Percentiles rank a stretch among this genome's conserved stretches.
These are phyloP conservation scores for Drosophila rubida DNA, from an alignment of 2,888 invertebrate genomes.

Conservation along the genomic window DNA sequence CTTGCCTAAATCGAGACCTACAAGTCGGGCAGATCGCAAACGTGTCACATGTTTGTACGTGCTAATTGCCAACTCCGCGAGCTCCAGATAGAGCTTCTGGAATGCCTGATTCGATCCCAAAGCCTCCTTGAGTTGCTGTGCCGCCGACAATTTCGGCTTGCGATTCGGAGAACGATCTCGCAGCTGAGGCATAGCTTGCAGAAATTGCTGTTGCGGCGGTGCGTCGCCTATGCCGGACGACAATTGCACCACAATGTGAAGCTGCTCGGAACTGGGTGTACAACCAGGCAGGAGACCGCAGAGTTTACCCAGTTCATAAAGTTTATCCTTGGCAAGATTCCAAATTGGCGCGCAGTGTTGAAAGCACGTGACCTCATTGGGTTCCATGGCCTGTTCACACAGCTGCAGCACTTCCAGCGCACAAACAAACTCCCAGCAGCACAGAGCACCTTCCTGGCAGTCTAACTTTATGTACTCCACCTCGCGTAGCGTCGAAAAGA, in stretches of 20 bases:
- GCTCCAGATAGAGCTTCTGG: conserved; percentile 95
- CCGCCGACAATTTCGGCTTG: conserved; percentile 86
- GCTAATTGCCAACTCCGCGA: conserved; percentile 97
- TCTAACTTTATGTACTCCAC: conserved; percentile 91
- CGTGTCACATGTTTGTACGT: conserved; percentile 97
- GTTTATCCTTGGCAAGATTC: conserved; percentile 94
- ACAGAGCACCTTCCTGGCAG: conserved; percentile 92
- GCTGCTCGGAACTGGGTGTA: conserved; percentile 92
- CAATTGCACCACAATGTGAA: conserved; percentile 95
- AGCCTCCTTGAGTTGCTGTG: conserved; percentile 94
- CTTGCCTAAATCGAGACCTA: conserved; percentile 94
- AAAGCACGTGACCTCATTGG: conserved; percentile 90
- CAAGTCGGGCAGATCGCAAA: conserved; percentile 92
- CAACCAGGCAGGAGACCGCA: conserved; percentile 95
- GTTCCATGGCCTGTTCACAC: conserved; percentile 89
- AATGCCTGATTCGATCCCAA: conserved; percentile 95
- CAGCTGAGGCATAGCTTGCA: conserved; percentile 80
- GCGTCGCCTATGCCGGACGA: conserved; percentile 96
- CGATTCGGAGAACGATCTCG: conserved; percentile 86
- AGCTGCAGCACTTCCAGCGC: conserved; percentile 94
- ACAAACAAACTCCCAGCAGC: conserved; percentile 97
- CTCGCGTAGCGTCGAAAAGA: conserved; percentile 95
- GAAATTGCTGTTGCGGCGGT: conserved; percentile 84
- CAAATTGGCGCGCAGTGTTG: conserved; percentile 93
- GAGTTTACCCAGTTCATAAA: conserved; percentile 91